Evolutionary conservation across 2,888 invertebrate species (phyloP), one percentile per base, ranked within the genome.

Genomic region (Leptarthrus brevirostris): DNA sequence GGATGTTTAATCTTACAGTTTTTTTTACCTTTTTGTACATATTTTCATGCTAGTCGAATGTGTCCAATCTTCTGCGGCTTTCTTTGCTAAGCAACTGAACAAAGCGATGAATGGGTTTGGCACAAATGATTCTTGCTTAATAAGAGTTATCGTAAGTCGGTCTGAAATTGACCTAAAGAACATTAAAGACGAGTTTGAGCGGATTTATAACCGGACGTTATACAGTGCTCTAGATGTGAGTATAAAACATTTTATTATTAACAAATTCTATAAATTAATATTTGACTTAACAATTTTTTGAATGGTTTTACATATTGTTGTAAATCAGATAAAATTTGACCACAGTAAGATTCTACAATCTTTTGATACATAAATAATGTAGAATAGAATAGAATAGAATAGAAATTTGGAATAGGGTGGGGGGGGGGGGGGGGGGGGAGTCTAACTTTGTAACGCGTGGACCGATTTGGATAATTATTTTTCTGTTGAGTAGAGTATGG

Each of bases 161-260:
- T 87, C 90, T 1, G 90, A 92, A 86, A 84, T 90, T 61, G 93
- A 93, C 86, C 87, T 93, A 79, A 90, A 86, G 4, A 88, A 88
- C 80, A 90, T 93, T 82, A 91, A 91, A 83, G 82, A 85, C 4
- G 91, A 91, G 79, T 93, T 90, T 85, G 91, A 92, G 81, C 86
- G 89, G 20, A 86, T 90, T 53, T 92, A 90, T 83, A 89, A 90
- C 81, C 90, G 91, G 79, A 90, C 92, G 0, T 81, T 92, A 78
- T 86, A 87, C 78, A 89, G 89, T 80, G 90, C 89, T 78, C 85
- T 92, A 40, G 12, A 6, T 3, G 40, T 40, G n/a, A 40, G 12
- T 40, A n/a, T 12, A 30, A 0, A 6, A 0, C 30, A 6, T 30
- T 30, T 30, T 30, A 30, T 8, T 30, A 4, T 6, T 30, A 30